A percentile compares a stretch with the other conserved stretches of the same genome.
Evolutionary conservation across 2,797 vertebrate species (phyloP).

Genomic region (Intellagama lesueurii): DNA sequence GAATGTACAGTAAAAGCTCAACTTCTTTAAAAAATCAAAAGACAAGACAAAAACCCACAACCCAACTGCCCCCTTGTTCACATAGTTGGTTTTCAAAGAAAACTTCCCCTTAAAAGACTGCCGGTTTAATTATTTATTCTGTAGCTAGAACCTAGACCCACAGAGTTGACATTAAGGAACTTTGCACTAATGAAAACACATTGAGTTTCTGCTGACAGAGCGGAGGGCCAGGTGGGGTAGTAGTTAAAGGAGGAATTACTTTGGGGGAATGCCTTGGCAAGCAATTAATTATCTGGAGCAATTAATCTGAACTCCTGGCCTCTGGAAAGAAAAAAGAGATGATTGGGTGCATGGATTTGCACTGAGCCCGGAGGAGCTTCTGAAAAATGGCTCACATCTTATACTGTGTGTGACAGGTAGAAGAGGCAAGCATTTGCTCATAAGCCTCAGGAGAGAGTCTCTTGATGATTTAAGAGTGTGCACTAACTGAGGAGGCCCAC

Average conservation of each 20-base stretch:
- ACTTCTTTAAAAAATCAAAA: conserved; percentile 11
- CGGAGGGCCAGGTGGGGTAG: background rate
- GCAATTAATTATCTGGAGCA: conserved; percentile 25
- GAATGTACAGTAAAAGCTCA: conserved; percentile 54
- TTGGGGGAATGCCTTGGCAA: conserved; percentile 28
- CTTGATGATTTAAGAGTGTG: background rate
- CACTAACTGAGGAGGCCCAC: background rate
- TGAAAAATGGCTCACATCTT: background rate
- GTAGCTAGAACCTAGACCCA: conserved; percentile 43
- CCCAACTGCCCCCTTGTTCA: background rate
- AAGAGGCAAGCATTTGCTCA: background rate
- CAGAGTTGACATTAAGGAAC: conserved; percentile 1
- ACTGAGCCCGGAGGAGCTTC: background rate
- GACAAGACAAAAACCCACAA: background rate
- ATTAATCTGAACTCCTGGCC: background rate
- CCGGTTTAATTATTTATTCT: conserved; percentile 59
- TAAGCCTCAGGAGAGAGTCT: background rate
- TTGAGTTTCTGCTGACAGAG: conserved; percentile 25
- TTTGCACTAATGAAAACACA: conserved; percentile 29
- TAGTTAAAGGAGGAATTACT: background rate
- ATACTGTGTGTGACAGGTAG: background rate
- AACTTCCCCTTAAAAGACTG: conserved; percentile 49
- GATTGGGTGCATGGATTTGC: background rate
- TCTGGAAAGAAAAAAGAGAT: background rate
- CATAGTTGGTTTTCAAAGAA: background rate